phyloP scores from a whole-genome alignment of 1,140 invertebrate species.

The Solenopsis fugax region DNA sequence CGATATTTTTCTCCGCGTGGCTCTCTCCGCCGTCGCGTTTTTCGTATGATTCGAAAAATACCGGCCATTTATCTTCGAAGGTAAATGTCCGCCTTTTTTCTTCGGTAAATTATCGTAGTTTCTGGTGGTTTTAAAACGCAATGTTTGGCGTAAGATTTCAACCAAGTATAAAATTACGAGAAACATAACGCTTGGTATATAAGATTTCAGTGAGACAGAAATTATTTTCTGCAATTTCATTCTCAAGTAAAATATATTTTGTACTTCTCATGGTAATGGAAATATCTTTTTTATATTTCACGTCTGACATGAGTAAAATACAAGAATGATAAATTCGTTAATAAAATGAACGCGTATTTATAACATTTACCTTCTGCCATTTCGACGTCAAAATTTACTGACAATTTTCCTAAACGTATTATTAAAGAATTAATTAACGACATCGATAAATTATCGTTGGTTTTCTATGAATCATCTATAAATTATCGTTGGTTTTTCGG shows the following conservation, averaged over 20 bases:
- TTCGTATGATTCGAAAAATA: constrained; percentile 65
- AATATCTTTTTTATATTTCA: background rate
- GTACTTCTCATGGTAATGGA: background rate
- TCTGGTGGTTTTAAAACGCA: constrained; percentile 46
- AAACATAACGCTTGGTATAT: constrained; percentile 24
- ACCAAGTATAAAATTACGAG: constrained; percentile 36
- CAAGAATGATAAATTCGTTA: background rate
- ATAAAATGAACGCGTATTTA: background rate
- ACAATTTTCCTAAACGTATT: background rate
- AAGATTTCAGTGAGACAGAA: constrained; percentile 9
- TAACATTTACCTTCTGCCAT: background rate
- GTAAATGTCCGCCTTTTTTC: constrained; percentile 53
- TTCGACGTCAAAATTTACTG: background rate
- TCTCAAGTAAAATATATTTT: constrained; percentile 23
- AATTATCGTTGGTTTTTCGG: constrained; percentile 27
- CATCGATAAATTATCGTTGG: background rate
- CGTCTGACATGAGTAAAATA: background rate
- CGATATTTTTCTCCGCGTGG: constrained; percentile 67
- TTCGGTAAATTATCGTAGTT: constrained; percentile 53
- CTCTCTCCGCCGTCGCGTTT: constrained; percentile 66
- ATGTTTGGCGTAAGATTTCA: constrained; percentile 35
- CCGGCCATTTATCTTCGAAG: constrained; percentile 57
- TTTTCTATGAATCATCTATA: background rate
- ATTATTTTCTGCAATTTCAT: constrained; percentile 9
- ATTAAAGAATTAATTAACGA: background rate